phyloP scores from a whole-genome alignment of 2,113 vertebrate species.

The Calonectris borealis region DNA sequence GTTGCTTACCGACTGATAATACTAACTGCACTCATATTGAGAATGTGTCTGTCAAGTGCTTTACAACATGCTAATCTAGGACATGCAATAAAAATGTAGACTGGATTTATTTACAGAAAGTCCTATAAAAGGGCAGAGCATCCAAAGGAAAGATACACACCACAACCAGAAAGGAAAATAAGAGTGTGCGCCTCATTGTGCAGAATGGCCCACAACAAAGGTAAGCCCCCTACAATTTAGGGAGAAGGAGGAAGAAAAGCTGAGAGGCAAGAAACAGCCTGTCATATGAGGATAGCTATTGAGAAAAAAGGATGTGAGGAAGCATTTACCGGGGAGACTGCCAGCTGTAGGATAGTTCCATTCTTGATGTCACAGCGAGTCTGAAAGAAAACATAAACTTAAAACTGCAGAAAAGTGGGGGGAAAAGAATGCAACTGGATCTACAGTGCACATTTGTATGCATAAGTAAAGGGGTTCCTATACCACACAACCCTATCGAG shows the following conservation, averaged over 20 bases:
- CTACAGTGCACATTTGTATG: background rate
- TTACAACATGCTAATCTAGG: background rate
- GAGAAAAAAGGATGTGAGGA: background rate
- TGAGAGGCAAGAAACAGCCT: background rate
- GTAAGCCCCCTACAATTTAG: background rate
- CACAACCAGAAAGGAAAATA: background rate
- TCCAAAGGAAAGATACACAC: background rate
- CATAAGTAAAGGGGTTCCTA: background rate
- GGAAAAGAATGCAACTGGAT: background rate
- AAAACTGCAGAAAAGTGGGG: background rate
- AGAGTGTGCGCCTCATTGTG: rapidly evolving
- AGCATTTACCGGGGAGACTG: slow-evolving; percentile 87
- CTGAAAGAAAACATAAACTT: slow-evolving; percentile 73
- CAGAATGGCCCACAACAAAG: background rate
- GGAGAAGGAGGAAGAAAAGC: background rate
- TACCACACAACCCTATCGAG: background rate
- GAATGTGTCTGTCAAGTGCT: background rate
- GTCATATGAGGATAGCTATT: background rate
- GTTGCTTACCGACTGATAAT: background rate
- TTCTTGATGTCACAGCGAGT: slow-evolving; percentile 97
- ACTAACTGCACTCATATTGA: background rate
- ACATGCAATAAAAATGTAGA: background rate
- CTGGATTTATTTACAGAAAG: background rate
- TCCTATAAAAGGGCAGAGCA: background rate
- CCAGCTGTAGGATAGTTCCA: slow-evolving; percentile 94